Evolutionary conservation across 2,797 vertebrate species (phyloP), one percentile per base, ranked within the genome.

Genomic region (Harpagifer antarcticus): DNA sequence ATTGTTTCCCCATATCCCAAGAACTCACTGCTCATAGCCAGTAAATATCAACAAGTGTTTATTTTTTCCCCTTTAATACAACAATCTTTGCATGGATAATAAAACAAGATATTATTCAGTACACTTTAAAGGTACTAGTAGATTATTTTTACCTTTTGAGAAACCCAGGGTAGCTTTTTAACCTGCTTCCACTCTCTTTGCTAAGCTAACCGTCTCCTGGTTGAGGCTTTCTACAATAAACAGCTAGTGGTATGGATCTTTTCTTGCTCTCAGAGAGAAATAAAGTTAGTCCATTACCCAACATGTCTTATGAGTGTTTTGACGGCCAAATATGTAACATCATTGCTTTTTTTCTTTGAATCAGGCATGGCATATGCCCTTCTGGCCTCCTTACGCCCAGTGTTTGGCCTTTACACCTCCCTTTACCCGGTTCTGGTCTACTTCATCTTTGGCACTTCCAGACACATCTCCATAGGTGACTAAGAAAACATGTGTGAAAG

Each of bases 361-460:
- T 12, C 47, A 96, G 95, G 95, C 4, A 95, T 96, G 95, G 95
- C 95, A 0, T 95, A 96, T 43, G 94, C 93, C 60, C 92, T 95
- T 9, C 85, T 96, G 84, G 95, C 95, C 6, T 92, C 94, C 16
- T 67, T 96, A 14, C 87, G 86, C 2, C 94, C 95, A 1, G 93
- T 95, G 53, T 93, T 80, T 66, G 95, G 95, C 13, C 92, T 96
- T 19, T 96, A 95, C 74, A 88, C 94, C 4, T 95, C 95, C 14
- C 72, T 96, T 60, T 96, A 82, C 75, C 95, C 95, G 0, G 93
- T 95, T 15, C 81, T 96, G 50, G 49, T 96, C 27, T 96, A 96
- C 81, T 92, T 93, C 72, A 88, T 95, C 80, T 95, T 96, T 63
- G 94, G 94, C 16, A 95, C 94, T 11, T 95, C 95, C 54, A 94